A percentile compares a stretch with the other conserved stretches of the same genome.
phyloP scores from a whole-genome alignment of 2,888 invertebrate species.

The Conomelus anceps region DNA sequence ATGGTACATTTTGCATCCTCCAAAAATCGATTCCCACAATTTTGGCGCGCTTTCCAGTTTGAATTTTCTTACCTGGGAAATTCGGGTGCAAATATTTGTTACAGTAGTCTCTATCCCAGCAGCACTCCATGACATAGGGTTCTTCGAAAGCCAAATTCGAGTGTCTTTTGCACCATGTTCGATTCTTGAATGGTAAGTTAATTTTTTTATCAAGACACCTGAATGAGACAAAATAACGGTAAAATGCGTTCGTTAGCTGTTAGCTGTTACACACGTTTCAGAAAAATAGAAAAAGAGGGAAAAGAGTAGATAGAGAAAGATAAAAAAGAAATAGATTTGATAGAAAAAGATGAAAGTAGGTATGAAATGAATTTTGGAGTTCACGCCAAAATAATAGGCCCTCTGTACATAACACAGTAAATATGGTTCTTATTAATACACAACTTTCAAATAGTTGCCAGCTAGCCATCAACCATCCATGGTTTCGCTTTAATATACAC shows the following conservation, averaged over 20 bases:
- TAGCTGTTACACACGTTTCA: background rate
- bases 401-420: too few species aligned
- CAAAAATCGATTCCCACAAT: background rate
- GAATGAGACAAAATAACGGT: constrained; percentile 4
- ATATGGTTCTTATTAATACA: too few species aligned
- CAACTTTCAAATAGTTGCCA: too few species aligned
- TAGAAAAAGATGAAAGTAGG: too few species aligned
- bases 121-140: constrained; percentile 3
- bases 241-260: constrained; percentile 6
- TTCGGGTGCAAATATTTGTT: constrained; percentile 6
- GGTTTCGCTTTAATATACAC: too few species aligned
- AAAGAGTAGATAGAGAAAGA: background rate
- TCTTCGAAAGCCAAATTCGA: background rate
- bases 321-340: too few species aligned
- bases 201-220: constrained; percentile 26
- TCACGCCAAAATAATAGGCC: too few species aligned
- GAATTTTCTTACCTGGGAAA: background rate
- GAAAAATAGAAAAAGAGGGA: background rate
- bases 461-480: too few species aligned
- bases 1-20: background rate
- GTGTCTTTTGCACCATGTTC: background rate
- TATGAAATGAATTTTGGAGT: too few species aligned
- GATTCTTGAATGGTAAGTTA: constrained; percentile 24
- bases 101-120: constrained; percentile 11
- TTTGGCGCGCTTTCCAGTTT: background rate